Conservation (phyloP, 1,140 invertebrate genomes). For the Panulirus ornatus region DNA sequence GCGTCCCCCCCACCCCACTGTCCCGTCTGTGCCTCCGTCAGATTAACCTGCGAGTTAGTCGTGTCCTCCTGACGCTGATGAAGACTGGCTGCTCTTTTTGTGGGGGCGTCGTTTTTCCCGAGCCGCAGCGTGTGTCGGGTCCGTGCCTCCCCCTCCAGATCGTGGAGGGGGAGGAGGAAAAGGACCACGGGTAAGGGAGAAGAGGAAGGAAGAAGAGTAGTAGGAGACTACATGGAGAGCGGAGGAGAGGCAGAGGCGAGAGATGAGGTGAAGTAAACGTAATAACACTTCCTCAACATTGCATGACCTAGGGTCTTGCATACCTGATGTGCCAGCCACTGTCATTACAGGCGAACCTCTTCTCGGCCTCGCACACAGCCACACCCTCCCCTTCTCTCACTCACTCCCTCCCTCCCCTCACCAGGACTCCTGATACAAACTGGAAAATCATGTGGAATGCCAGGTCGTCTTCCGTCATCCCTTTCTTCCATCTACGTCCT, state of each 20-base stretch:
- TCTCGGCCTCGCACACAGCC: neutral
- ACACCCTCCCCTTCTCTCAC: neutral
- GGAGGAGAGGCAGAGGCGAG: no score
- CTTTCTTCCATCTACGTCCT: neutral
- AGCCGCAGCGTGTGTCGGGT: neutral
- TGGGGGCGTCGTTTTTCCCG: neutral
- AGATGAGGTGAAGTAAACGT: no score
- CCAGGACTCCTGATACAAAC: neutral
- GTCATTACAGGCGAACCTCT: no score
- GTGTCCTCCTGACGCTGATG: slow-evolving; percentile 1
- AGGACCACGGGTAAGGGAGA: neutral
- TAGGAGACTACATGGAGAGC: neutral
- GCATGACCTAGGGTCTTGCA: neutral
- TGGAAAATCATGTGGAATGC: no score
- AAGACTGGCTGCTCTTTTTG: neutral
- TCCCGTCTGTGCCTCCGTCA: slow-evolving; percentile 1
- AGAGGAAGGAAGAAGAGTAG: neutral
- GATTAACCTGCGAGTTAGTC: neutral
- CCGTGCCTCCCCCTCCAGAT: neutral
- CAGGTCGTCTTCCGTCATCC: neutral
- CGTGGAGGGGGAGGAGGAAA: neutral
- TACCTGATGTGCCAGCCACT: neutral
- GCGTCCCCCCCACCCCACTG: neutral
- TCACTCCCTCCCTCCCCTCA: neutral
- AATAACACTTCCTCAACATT: neutral